Percentiles rank a stretch among this genome's conserved stretches.
Conservation (phyloP, 92 coral and sea anemone genomes). For the Ricordea florida region DNA sequence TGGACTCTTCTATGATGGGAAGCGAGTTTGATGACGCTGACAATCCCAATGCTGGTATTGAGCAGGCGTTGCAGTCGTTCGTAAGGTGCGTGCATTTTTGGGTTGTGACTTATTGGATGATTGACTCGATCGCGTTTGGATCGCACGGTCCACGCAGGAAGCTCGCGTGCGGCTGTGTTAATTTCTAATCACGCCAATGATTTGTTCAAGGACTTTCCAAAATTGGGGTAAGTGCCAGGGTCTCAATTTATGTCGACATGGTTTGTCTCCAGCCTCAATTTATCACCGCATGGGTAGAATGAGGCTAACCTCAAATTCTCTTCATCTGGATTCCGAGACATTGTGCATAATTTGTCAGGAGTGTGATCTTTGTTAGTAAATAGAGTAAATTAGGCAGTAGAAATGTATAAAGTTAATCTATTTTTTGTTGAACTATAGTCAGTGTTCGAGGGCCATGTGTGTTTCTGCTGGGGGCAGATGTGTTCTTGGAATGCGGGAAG, state of each 20-base stretch:
- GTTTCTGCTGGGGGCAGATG: slow-evolving; percentile 77
- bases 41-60: slow-evolving; percentile 60
- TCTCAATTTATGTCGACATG: background rate
- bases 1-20: no score
- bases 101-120: background rate
- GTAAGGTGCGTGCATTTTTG: slow-evolving; percentile 43
- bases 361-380: slow-evolving; percentile 27
- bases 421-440: slow-evolving; percentile 69
- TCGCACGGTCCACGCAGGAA: background rate
- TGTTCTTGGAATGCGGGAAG: slow-evolving; percentile 34
- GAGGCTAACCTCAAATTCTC: background rate
- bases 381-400: background rate
- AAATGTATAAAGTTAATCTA: slow-evolving; percentile 30
- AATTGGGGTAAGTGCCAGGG: background rate
- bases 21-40: slow-evolving; percentile 63
- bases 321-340: slow-evolving; percentile 10
- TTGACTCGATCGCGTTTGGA: background rate
- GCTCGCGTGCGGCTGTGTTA: slow-evolving; percentile 28
- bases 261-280: background rate
- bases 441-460: slow-evolving; percentile 63
- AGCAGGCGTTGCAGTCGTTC: slow-evolving; percentile 64
- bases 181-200: slow-evolving; percentile 9
- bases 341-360: slow-evolving; percentile 2
- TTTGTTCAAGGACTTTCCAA: slow-evolving; percentile 2
- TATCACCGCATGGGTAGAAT: background rate